Percentiles rank a stretch among this genome's conserved stretches.
Evolutionary conservation across 2,888 invertebrate genomes (phyloP).

Genomic region (Cyaniris semiargus): DNA sequence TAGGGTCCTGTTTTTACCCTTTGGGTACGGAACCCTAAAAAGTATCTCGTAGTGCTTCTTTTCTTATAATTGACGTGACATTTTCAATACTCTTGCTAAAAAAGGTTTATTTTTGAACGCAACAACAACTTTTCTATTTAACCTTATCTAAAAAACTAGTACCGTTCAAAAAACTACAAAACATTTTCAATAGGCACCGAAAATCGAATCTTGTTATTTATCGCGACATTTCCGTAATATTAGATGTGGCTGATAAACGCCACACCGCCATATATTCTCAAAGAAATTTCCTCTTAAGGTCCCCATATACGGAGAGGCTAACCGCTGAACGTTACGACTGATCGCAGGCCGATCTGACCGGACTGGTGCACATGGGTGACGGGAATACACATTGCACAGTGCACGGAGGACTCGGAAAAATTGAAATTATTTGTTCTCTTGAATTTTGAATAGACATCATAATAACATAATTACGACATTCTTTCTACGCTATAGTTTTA

Average conservation of each 20-base stretch:
- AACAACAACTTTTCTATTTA: neutral
- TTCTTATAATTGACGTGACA: neutral
- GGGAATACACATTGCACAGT: too few relatives aligned
- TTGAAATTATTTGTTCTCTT: too few relatives aligned
- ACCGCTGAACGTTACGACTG: too few relatives aligned
- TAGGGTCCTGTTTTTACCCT: too few relatives aligned
- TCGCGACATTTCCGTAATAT: conserved; percentile 17
- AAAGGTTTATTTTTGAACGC: neutral
- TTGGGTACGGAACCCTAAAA: too few relatives aligned
- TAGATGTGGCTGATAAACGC: conserved; percentile 19
- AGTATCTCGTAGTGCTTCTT: too few relatives aligned
- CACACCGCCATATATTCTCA: neutral
- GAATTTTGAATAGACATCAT: too few relatives aligned
- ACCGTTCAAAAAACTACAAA: conserved; percentile 4
- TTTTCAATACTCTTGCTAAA: neutral
- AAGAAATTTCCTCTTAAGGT: conserved; percentile 2
- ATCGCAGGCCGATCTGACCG: neutral
- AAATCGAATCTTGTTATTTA: conserved; percentile 19
- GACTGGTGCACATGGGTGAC: too few relatives aligned
- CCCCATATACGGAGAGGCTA: neutral
- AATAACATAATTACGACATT: too few relatives aligned
- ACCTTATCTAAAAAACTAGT: neutral
- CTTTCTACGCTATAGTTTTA: too few relatives aligned
- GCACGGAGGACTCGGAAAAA: too few relatives aligned
- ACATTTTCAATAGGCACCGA: conserved; percentile 16